Base-by-base conservation (phyloP, 2,888 invertebrate species). In the Pterostichus niger region DNA sequence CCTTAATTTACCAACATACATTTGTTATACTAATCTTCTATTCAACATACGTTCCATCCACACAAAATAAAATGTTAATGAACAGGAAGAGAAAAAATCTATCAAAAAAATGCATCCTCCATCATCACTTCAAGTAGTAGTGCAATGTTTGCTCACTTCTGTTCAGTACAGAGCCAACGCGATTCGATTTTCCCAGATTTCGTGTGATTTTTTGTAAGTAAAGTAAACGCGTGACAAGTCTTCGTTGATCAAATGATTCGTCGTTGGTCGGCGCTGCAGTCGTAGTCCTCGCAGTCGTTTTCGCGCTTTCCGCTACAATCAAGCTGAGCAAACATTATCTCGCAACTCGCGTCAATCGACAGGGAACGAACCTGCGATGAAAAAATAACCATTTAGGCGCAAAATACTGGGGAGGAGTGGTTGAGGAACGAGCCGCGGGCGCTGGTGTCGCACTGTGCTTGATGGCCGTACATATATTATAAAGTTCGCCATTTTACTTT, bases 251-350 rank as follows among this genome's bases (percentile, higher is more conserved):
- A 80, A 80, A 80, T 82, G 82, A 82, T 82, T 82, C 59, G 35
- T 56, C 44, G 7, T 59, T 54, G 56, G 31, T 33, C n/a, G 33
- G 33, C n/a, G 49, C 61, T 78, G 56, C 17, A 49, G 68, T 46
- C 80, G 24, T 17, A n/a, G 61, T 59, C 59, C 24, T 24, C 24
- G 24, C 24, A 24, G 24, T 24, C 68, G 64, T 64, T 24, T 24
- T 24, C 24, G 24, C 71, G 15, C 76, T 76, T 82, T 82, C 82
- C 82, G 82, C 82, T 82, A 82, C 82, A 82, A 82, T 82, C 82
- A 82, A 82, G 82, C 82, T 76, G 75, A 76, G 82, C 76, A 82
- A 82, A 82, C 82, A 82, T 82, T 82, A 82, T 59, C 82, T 31
- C 80, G 54, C 13, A 15, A 24, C 24, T 24, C 15, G n/a, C 15